A percentile compares a stretch with the other conserved stretches of the same genome.
phyloP scores from a whole-genome alignment of 2,888 invertebrate genomes.

The Deilephila elpenor region DNA sequence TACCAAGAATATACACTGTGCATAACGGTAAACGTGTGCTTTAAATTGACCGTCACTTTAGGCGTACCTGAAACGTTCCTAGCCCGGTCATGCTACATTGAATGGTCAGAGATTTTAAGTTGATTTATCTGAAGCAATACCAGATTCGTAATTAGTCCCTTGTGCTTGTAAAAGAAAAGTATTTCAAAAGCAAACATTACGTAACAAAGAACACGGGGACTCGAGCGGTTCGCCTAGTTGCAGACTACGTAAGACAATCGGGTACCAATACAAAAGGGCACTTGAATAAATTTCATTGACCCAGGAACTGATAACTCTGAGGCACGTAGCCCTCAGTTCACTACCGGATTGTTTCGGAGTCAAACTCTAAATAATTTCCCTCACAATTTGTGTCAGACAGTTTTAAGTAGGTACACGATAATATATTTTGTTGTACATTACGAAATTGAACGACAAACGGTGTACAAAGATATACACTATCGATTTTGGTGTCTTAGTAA shows the following conservation, averaged over 20 bases:
- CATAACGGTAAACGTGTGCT: too few species aligned
- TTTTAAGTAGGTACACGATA: too few species aligned
- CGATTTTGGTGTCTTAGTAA: too few species aligned
- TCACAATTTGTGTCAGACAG: neutral
- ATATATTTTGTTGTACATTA: too few species aligned
- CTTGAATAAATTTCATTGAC: conserved; percentile 68
- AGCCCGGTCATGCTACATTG: too few species aligned
- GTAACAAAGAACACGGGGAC: conserved; percentile 34
- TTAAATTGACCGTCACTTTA: too few species aligned
- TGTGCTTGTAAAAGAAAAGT: conserved; percentile 32
- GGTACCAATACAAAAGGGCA: conserved; percentile 56
- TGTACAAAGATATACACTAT: too few species aligned
- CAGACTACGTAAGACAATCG: conserved; percentile 46
- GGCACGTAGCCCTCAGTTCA: conserved; percentile 21
- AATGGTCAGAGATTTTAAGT: neutral
- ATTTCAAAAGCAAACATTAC: conserved; percentile 47
- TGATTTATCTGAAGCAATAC: neutral
- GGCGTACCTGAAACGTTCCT: too few species aligned
- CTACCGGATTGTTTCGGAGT: conserved; percentile 27
- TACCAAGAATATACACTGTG: too few species aligned
- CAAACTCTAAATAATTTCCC: neutral
- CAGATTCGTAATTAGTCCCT: neutral
- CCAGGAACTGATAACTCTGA: conserved; percentile 37
- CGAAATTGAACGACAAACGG: too few species aligned
- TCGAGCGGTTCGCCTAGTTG: conserved; percentile 34